Conservation (phyloP, 2,888 invertebrate genomes). For the Microctonus brassicae region DNA sequence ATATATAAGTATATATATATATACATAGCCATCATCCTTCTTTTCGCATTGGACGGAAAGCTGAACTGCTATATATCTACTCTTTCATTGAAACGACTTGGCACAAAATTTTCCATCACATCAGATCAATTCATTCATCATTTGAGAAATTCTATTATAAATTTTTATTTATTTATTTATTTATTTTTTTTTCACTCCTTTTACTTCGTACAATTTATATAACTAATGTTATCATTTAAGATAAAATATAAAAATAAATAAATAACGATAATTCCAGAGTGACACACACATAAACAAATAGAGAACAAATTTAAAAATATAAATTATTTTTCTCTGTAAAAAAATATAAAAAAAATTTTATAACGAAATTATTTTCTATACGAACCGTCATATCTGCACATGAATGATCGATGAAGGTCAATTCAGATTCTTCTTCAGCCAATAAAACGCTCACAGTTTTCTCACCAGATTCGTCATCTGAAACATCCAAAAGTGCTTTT, state of each 20-base stretch:
- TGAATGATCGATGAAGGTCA: constrained; percentile 92
- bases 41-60: neutral
- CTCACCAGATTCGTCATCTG: constrained; percentile 94
- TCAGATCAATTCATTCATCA: neutral
- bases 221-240: too few relatives aligned
- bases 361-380: too few relatives aligned
- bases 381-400: constrained; percentile 92
- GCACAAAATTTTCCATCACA: neutral
- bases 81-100: neutral
- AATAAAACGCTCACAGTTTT: constrained; percentile 90
- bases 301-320: too few relatives aligned
- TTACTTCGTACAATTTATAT: too few relatives aligned
- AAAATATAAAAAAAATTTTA: too few relatives aligned
- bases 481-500: constrained; percentile 64
- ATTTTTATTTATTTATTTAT: too few relatives aligned
- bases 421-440: constrained; percentile 90
- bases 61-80: neutral
- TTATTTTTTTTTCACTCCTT: too few relatives aligned
- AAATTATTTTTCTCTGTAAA: too few relatives aligned
- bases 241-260: too few relatives aligned
- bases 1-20: too few relatives aligned
- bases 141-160: neutral
- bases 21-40: neutral
- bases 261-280: too few relatives aligned
- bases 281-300: too few relatives aligned